These are phyloP conservation scores for Anoncus sp. DNA, from an alignment of 2,888 invertebrate genomes.

Conservation along the genomic window DNA sequence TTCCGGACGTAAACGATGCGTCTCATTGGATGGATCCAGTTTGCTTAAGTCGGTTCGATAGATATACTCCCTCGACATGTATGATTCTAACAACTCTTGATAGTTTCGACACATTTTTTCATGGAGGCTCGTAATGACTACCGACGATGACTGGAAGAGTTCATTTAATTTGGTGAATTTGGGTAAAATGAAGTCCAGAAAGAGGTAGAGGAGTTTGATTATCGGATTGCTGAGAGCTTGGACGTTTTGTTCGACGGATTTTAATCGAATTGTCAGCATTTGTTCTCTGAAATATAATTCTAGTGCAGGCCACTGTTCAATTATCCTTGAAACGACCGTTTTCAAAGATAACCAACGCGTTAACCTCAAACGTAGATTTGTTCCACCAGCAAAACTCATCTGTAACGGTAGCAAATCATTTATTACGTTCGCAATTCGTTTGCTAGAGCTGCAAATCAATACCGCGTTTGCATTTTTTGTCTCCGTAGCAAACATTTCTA, in stretches of 20 bases:
- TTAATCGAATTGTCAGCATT: conserved; percentile 56
- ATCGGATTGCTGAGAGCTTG: conserved; percentile 61
- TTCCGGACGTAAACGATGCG: conserved; percentile 38
- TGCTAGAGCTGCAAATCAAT: too few relatives aligned
- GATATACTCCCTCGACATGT: conserved; percentile 48
- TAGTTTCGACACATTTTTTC: conserved; percentile 28
- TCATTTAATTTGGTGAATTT: conserved; percentile 59
- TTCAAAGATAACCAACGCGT: conserved; percentile 55
- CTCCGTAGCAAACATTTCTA: too few relatives aligned
- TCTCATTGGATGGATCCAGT: conserved; percentile 46
- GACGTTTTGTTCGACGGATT: conserved; percentile 61
- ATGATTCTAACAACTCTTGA: conserved; percentile 50
- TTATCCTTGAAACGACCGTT: conserved; percentile 68
- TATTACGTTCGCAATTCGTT: too few relatives aligned
- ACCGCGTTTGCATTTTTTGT: too few relatives aligned
- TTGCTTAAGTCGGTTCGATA: conserved; percentile 30
- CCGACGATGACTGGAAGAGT: conserved; percentile 56
- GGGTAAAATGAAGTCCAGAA: conserved; percentile 57
- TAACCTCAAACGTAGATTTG: too few relatives aligned
- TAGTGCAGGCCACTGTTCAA: conserved; percentile 73
- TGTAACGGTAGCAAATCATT: too few relatives aligned
- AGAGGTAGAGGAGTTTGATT: conserved; percentile 56
- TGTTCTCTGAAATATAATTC: conserved; percentile 63
- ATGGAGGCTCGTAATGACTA: conserved; percentile 30
- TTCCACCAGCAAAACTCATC: too few relatives aligned